Evolutionary conservation across 1,140 invertebrate genomes (phyloP), one percentile per base, ranked within the genome.

Genomic region (Triops cancriformis): DNA sequence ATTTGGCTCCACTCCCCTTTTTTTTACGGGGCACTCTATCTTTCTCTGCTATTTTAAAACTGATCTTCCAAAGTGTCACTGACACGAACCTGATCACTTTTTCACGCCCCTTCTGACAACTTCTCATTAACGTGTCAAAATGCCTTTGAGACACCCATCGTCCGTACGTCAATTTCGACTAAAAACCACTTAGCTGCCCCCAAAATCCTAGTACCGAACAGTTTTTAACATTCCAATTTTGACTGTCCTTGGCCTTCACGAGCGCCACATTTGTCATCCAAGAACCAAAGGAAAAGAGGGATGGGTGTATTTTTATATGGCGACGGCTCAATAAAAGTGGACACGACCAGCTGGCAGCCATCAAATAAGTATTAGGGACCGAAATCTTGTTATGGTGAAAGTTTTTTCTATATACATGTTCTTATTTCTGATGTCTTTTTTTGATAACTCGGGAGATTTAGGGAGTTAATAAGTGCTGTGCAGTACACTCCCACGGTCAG

Each of bases 1-100:
- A 64, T 64, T 64, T 64, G 51, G 51, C 51, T 64, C n/a, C 51
- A 64, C 51, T 64, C 51, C 51, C 51, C 18, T n/a, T 37, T 37
- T 23, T 64, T 64, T 18, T n/a, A n/a, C n/a, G n/a, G 51, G 51
- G 18, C 9, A 18, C n/a, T 64, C 14, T n/a, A 64, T 64, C 51
- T 64, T 11, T 64, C 51, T 37, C 31, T 37, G 31, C 31, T 37
- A 37, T 37, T 37, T 37, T 37, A 37, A 37, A 37, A 37, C 31
- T 37, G 31, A 2, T 37, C 31, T 37, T 37, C 51, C 51, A 18
- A 64, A 64, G 51, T 64, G 51, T 64, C 51, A 23, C 51, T 64
- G 51, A 64, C 51, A 64, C 51, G 51, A 64, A 64, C 51, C 51
- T 23, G 23, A 64, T 4, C 31, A 37, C 51, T 23, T 64, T 64